Percentiles rank a stretch among this genome's conserved stretches.
phyloP scores from a whole-genome alignment of 2,888 invertebrate genomes.

The Eupithecia subfuscata region DNA sequence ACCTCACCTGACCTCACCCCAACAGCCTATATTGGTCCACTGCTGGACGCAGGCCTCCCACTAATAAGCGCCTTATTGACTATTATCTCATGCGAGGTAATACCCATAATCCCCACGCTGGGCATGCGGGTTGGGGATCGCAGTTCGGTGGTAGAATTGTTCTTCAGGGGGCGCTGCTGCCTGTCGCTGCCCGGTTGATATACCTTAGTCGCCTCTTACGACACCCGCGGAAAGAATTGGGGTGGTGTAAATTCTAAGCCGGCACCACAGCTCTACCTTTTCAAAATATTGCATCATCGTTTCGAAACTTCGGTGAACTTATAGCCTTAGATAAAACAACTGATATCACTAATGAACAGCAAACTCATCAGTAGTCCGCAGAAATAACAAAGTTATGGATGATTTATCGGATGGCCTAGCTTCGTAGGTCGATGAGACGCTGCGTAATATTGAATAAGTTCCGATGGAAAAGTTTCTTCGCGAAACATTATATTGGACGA shows the following conservation, averaged over 20 bases:
- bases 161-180: too few species aligned
- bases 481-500: constrained; percentile 77
- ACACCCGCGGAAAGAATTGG: too few species aligned
- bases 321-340: background rate
- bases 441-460: constrained; percentile 80
- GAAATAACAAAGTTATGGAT: constrained; percentile 43
- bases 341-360: constrained; percentile 25
- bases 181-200: too few species aligned
- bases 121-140: too few species aligned
- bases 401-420: constrained; percentile 61
- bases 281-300: background rate
- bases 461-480: constrained; percentile 73
- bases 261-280: background rate
- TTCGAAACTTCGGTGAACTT: background rate
- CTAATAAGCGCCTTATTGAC: too few species aligned
- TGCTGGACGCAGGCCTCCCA: too few species aligned
- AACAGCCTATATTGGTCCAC: too few species aligned
- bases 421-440: constrained; percentile 53
- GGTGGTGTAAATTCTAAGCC: too few species aligned
- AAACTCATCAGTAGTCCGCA: constrained; percentile 45
- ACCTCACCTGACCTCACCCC: too few species aligned
- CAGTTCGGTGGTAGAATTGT: too few species aligned
- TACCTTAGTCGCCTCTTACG: background rate
- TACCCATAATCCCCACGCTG: too few species aligned
- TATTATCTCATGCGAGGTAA: too few species aligned